These are phyloP conservation scores for Balanococcus diminutus DNA, from an alignment of 2,888 invertebrate genomes.

Conservation along the genomic window DNA sequence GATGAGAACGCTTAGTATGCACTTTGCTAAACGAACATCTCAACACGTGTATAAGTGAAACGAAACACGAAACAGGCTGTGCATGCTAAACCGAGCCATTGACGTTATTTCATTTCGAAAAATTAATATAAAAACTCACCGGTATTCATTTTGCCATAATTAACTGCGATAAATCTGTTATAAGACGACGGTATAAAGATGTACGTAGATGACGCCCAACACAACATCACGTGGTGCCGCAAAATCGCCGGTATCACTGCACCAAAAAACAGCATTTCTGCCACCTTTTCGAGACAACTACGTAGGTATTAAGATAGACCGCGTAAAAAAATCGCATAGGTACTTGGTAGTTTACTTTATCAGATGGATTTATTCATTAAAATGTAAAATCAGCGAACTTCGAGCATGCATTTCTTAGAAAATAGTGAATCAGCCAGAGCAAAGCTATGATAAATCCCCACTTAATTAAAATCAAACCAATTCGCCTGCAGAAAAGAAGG, in stretches of 20 bases:
- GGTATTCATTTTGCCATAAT: not conserved
- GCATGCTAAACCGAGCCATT: not conserved
- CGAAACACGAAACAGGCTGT: not conserved
- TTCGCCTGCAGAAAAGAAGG: slow-evolving; percentile 42
- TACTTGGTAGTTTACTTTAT: not conserved
- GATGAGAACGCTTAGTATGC: no score
- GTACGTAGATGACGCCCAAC: not conserved
- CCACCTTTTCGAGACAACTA: not conserved
- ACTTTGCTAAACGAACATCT: not conserved
- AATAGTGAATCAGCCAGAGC: slow-evolving; percentile 27
- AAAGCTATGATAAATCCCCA: slow-evolving; percentile 41
- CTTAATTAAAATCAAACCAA: slow-evolving; percentile 49
- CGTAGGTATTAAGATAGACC: not conserved
- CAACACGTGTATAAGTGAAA: not conserved
- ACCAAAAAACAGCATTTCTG: not conserved
- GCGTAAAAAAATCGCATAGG: not conserved
- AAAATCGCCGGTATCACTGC: slow-evolving; percentile 29
- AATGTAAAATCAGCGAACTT: slow-evolving; percentile 18
- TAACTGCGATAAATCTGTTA: not conserved
- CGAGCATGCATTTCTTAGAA: not conserved
- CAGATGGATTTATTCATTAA: not conserved
- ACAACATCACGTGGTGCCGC: slow-evolving; percentile 11
- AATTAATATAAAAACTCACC: not conserved
- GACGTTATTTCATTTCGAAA: not conserved
- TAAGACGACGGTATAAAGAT: not conserved